These are phyloP conservation scores for Ursus arctos DNA, from an alignment of 2,113 vertebrate species.

Conservation along the genomic window DNA sequence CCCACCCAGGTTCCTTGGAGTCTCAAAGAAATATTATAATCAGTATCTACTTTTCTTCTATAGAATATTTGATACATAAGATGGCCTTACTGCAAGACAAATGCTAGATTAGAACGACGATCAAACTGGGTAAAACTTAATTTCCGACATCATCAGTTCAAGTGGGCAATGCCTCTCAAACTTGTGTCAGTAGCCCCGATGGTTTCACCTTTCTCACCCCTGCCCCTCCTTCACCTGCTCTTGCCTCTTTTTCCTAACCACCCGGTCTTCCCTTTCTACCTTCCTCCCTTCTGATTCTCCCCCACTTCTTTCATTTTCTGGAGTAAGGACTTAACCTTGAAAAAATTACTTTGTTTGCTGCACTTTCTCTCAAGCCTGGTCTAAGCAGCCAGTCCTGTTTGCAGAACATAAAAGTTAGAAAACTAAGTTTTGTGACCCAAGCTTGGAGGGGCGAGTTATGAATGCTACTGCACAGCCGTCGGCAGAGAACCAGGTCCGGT, in stretches of 20 bases:
- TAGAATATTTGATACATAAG: neutral
- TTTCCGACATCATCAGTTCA: neutral
- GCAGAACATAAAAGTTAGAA: conserved; percentile 34
- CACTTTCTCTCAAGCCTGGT: neutral
- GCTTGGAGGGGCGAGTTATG: neutral
- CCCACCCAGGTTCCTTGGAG: neutral
- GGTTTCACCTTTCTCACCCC: neutral
- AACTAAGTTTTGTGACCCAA: neutral
- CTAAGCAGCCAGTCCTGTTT: neutral
- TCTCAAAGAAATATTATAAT: conserved; percentile 5
- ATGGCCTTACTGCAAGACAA: neutral
- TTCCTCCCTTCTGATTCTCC: neutral
- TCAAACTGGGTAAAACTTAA: neutral
- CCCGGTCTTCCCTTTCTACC: neutral
- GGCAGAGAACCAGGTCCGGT: neutral
- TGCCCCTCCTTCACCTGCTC: neutral
- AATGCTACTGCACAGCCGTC: neutral
- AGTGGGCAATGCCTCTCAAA: neutral
- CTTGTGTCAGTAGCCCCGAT: neutral
- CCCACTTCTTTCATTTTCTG: neutral
- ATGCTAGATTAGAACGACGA: neutral
- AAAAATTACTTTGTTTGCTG: neutral
- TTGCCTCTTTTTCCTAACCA: neutral
- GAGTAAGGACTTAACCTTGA: neutral
- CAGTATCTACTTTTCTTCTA: neutral